These are phyloP conservation scores for Chelidonichthys spinosus DNA, from an alignment of 2,797 vertebrate species.

Conservation along the genomic window DNA sequence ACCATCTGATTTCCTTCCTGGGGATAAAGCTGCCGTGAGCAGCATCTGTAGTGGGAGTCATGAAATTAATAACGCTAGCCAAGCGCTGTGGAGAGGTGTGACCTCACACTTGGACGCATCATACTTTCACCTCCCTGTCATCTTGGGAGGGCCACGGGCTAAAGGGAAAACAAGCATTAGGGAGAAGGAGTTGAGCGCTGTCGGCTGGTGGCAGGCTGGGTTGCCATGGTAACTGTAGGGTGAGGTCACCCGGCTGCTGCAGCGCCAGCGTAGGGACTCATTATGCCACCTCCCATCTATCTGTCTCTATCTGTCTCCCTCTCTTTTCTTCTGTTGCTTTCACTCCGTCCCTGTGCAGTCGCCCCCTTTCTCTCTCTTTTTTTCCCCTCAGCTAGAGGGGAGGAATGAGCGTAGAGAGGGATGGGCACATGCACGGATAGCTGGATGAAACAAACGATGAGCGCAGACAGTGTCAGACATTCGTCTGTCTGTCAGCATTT, in stretches of 20 bases:
- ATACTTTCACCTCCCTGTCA: constrained; percentile 50
- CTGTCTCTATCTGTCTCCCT: constrained; percentile 54
- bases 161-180: constrained; percentile 51
- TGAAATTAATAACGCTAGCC: constrained; percentile 17
- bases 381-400: constrained; percentile 9
- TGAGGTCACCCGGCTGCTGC: constrained; percentile 82
- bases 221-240: constrained; percentile 82
- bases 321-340: constrained; percentile 42
- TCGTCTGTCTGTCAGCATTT: constrained; percentile 15
- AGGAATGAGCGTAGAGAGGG: not conserved
- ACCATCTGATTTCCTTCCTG: not conserved
- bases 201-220: constrained; percentile 74
- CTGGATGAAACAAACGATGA: constrained; percentile 9
- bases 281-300: constrained; percentile 77
- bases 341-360: constrained; percentile 13
- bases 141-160: constrained; percentile 54
- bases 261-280: constrained; percentile 71
- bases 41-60: constrained; percentile 3
- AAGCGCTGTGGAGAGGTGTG: constrained; percentile 27
- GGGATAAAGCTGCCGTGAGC: constrained; percentile 27
- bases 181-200: constrained; percentile 64
- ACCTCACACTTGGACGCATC: constrained; percentile 37
- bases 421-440: not conserved
- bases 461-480: constrained; percentile 27
- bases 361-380: not conserved